Conservation (phyloP, 1,140 invertebrate genomes). For the Drosophila lini region DNA sequence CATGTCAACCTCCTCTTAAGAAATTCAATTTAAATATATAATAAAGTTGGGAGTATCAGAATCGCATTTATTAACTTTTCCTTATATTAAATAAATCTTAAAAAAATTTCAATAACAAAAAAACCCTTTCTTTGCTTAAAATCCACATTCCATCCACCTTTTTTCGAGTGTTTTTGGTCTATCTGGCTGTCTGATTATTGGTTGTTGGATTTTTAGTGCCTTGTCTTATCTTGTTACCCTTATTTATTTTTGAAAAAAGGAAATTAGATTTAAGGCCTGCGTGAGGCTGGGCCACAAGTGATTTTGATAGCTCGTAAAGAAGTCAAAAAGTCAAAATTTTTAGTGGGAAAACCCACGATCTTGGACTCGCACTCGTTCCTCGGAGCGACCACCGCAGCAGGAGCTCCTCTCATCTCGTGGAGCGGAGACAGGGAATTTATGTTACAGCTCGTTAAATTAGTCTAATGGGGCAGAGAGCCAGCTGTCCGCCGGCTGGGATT, state of each 20-base stretch:
- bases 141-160: background rate
- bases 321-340: constrained; percentile 70
- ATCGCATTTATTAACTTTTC: background rate
- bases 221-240: constrained; percentile 72
- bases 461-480: constrained; percentile 68
- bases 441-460: constrained; percentile 81
- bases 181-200: constrained; percentile 45
- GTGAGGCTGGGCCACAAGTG: constrained; percentile 64
- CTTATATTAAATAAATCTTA: too few species aligned
- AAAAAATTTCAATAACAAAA: background rate
- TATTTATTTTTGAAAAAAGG: constrained; percentile 73
- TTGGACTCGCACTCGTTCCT: background rate
- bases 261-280: constrained; percentile 77
- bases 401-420: constrained; percentile 36
- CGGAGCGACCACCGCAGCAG: constrained; percentile 70
- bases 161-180: constrained; percentile 12
- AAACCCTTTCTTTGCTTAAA: fast-evolving
- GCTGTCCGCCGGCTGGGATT: constrained; percentile 39
- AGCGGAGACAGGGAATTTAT: constrained; percentile 68
- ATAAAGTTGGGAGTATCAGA: background rate
- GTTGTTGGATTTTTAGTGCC: constrained; percentile 57
- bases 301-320: constrained; percentile 82
- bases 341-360: constrained; percentile 61
- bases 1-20: background rate
- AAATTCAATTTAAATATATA: background rate